Evolutionary conservation across 2,113 vertebrate species (phyloP), one percentile per base, ranked within the genome.

Genomic region (Takifugu bimaculatus): DNA sequence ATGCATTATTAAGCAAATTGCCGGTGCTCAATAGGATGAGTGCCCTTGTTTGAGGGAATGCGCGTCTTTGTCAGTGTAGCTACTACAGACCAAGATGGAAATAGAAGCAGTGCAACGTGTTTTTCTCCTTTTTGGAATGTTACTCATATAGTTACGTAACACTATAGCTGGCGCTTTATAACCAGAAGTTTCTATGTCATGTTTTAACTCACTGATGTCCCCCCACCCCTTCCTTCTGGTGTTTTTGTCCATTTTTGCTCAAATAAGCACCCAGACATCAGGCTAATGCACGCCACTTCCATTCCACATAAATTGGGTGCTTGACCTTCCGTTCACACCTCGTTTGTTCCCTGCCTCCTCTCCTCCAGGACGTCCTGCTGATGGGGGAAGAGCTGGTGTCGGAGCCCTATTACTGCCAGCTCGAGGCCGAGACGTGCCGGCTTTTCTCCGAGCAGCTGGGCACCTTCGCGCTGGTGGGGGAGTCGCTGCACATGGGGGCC

Each of bases 391-490:
- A 96, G 85, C 85, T 92, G 0, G 90, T 93, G 71, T 93, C 94
- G 0, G 93, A 96, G 82, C 93, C 94, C 42, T 98, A 93, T 83
- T 97, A 97, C 90, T 98, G 96, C 91, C 97, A 98, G 89, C 92
- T 98, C 73, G 97, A 98, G 87, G 91, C 93, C 0, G 91, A 95
- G 76, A 91, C 93, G 13, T 97, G 95, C 88, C 94, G 94, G 25
- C 26, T 99, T 80, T 98, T 98, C 91, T 93, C 95, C 0, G 96
- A 98, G 91, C 95, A 98, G 89, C 92, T 98, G 83, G 97, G 97
- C 47, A 94, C 94, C 82, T 95, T 98, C 0, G 93, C 94, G 52
- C 85, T 99, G 83, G 95, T 99, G 1, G 97, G 97, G 39, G 97
- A 99, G 87, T 96, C 97, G 32, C 94, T 98, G 75, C 96, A 95